Conservation (phyloP, 2,113 vertebrate genomes). For the Barnardius zonarius region DNA sequence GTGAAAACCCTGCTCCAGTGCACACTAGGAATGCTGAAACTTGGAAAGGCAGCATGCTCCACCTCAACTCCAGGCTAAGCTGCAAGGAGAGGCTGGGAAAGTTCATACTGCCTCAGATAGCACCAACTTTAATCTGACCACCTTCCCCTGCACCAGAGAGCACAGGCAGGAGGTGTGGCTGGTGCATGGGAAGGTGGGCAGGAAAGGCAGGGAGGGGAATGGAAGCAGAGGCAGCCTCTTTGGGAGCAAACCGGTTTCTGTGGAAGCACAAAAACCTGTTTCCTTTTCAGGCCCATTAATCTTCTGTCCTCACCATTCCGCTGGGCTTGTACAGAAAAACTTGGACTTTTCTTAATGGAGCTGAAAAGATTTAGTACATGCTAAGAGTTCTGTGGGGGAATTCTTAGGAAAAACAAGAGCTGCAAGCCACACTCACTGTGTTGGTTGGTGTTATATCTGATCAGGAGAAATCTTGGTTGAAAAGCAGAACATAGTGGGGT, state of each 20-base stretch:
- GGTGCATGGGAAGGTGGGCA: neutral
- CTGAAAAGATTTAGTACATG: neutral
- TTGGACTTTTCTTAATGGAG: neutral
- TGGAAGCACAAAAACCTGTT: neutral
- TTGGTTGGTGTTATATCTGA: neutral
- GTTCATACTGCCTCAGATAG: neutral
- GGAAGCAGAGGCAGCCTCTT: neutral
- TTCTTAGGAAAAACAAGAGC: neutral
- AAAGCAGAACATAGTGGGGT: neutral
- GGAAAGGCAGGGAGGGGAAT: neutral
- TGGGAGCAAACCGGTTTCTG: neutral
- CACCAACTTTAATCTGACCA: neutral
- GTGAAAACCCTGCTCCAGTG: neutral
- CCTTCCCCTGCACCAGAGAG: neutral
- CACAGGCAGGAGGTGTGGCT: neutral
- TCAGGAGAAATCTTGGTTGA: neutral
- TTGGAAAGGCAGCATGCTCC: neutral
- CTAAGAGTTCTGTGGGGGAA: fast-evolving
- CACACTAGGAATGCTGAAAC: constrained; percentile 36
- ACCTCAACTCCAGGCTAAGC: neutral
- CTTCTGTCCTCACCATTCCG: neutral
- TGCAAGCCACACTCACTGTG: neutral
- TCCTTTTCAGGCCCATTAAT: neutral
- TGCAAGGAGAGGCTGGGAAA: neutral
- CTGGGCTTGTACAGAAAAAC: neutral